These are phyloP conservation scores for Chunga burmeisteri DNA, from an alignment of 2,113 vertebrate genomes.

Conservation along the genomic window DNA sequence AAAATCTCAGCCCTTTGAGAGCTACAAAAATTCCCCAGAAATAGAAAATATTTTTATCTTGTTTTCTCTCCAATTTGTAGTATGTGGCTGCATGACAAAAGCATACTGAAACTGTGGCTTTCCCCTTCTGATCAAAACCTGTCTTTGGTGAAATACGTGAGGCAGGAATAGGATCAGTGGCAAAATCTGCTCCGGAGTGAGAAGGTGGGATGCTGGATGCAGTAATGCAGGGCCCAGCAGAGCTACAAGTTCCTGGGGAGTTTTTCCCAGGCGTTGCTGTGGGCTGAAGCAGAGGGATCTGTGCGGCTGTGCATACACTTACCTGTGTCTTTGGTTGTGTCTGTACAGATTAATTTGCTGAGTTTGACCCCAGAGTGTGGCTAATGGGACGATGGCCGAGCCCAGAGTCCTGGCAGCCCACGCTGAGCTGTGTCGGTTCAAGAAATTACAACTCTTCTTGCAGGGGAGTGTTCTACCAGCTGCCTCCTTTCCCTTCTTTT, in stretches of 20 bases:
- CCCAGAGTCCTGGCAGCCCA: neutral
- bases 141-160: neutral
- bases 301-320: rapidly evolving
- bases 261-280: too few species aligned
- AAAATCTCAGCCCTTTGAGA: neutral
- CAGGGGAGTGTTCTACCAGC: neutral
- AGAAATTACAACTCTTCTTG: neutral
- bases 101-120: neutral
- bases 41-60: neutral
- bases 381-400: rapidly evolving
- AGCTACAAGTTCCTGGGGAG: neutral
- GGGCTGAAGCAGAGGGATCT: neutral
- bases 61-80: neutral
- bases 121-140: neutral
- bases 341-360: neutral
- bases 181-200: rapidly evolving
- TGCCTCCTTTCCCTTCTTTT: neutral
- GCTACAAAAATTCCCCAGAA: neutral
- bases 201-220: neutral
- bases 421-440: neutral
- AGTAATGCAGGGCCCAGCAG: neutral
- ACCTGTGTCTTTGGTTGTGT: neutral
- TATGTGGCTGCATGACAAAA: rapidly evolving
- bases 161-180: neutral
- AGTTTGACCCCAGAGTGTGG: neutral